Percentiles rank a stretch among this genome's conserved stretches.
Evolutionary conservation across 2,888 invertebrate genomes (phyloP).

Genomic region (Leptopterna dolabrata): DNA sequence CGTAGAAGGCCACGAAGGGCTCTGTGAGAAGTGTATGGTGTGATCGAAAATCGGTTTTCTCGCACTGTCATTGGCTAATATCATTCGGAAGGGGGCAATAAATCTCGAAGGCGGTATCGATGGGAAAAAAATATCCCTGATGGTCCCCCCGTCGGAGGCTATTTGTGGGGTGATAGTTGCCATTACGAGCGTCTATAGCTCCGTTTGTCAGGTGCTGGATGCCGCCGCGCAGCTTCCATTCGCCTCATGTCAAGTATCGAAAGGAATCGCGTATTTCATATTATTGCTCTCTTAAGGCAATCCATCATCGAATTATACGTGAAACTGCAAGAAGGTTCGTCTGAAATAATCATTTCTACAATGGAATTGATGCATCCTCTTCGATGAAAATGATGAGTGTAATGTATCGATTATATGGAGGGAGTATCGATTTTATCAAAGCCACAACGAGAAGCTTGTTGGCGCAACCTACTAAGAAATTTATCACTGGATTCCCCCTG

Average conservation of each 20-base stretch:
- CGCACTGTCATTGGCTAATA: conserved; percentile 1
- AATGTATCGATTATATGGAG: no score
- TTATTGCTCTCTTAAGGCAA: no score
- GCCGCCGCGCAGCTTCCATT: not conserved
- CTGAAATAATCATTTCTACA: no score
- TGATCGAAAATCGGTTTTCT: not conserved
- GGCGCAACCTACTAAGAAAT: no score
- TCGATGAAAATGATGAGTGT: no score
- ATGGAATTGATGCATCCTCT: no score
- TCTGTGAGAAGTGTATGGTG: not conserved
- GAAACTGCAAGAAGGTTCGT: no score
- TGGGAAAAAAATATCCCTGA: not conserved
- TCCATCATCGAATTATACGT: no score
- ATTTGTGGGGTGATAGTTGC: not conserved
- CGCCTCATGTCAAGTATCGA: not conserved
- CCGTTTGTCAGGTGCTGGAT: not conserved
- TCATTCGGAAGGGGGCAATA: not conserved
- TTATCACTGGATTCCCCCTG: no score
- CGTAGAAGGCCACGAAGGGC: not conserved
- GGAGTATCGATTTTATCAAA: no score
- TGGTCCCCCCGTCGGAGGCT: not conserved
- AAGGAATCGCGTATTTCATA: not conserved
- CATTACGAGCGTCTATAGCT: not conserved
- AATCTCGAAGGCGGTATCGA: not conserved
- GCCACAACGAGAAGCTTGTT: no score